Evolutionary conservation across 92 coral and sea anemone genomes (phyloP).

Genomic region (Epizoanthus ramosus): DNA sequence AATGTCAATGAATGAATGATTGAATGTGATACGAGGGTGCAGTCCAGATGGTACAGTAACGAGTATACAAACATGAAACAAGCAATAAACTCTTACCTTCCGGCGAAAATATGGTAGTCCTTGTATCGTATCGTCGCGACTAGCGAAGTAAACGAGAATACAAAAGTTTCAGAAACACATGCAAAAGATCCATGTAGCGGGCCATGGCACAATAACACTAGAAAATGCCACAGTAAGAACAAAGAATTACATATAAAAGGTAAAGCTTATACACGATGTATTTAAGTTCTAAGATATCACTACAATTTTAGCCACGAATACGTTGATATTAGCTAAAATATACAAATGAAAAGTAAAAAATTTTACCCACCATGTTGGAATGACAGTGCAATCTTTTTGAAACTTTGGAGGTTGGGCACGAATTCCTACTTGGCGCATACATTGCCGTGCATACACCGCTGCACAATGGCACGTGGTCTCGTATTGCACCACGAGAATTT

Average conservation of each 20-base stretch:
- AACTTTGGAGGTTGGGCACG: constrained; percentile 51
- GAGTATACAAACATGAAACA: neutral
- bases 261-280: neutral
- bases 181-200: neutral
- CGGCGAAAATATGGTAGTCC: constrained; percentile 99
- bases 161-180: neutral
- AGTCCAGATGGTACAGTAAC: too few species aligned
- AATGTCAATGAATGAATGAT: too few species aligned
- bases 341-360: neutral
- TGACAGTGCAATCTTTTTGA: constrained; percentile 85
- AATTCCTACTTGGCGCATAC: constrained; percentile 46
- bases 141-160: constrained; percentile 32
- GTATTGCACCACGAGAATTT: constrained; percentile 71
- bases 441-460: constrained; percentile 49
- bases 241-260: neutral
- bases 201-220: neutral
- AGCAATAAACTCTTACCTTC: constrained; percentile 76
- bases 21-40: too few species aligned
- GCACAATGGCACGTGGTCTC: constrained; percentile 51
- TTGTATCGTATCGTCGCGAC: constrained; percentile 98
- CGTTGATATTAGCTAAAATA: neutral
- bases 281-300: neutral
- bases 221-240: neutral
- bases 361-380: constrained; percentile 90
- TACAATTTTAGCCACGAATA: neutral